These are phyloP conservation scores for Caranx ignobilis DNA, from an alignment of 2,113 vertebrate genomes.

Conservation along the genomic window DNA sequence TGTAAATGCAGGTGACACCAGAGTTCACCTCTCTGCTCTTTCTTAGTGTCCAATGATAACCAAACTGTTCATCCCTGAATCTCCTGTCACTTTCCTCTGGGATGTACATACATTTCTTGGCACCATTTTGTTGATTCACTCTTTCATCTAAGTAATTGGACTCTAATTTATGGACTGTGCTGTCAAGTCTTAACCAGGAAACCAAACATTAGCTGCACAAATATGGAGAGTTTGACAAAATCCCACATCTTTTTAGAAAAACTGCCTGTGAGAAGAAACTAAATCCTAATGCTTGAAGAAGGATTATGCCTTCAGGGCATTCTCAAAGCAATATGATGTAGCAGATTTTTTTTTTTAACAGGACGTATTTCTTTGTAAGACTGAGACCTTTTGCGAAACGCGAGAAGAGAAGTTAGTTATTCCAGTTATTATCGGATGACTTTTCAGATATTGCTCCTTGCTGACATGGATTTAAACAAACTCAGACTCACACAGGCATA, in stretches of 20 bases:
- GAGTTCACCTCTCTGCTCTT: neutral
- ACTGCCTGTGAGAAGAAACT: slow-evolving; percentile 6
- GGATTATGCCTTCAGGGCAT: slow-evolving; percentile 17
- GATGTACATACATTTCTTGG: neutral
- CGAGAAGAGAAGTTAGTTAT: neutral
- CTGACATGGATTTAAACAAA: neutral
- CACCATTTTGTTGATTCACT: neutral
- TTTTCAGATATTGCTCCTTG: neutral
- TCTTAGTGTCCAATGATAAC: neutral
- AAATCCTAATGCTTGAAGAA: slow-evolving; percentile 33
- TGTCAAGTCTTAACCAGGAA: neutral
- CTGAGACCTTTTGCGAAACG: slow-evolving; percentile 1
- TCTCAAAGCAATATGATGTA: slow-evolving; percentile 40
- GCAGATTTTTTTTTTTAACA: slow-evolving; percentile 15
- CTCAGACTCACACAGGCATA: neutral
- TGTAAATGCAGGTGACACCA: no score
- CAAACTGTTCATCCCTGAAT: neutral
- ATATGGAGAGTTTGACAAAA: slow-evolving; percentile 18
- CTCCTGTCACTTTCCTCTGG: neutral
- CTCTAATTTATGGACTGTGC: neutral
- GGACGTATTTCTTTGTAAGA: slow-evolving; percentile 8
- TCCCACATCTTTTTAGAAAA: slow-evolving; percentile 26
- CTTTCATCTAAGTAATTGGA: neutral
- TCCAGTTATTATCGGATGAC: slow-evolving; percentile 13
- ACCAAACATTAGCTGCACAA: slow-evolving; percentile 9